Evolutionary conservation across 1,140 invertebrate species (phyloP).

Genomic region (Plutomurus gul): DNA sequence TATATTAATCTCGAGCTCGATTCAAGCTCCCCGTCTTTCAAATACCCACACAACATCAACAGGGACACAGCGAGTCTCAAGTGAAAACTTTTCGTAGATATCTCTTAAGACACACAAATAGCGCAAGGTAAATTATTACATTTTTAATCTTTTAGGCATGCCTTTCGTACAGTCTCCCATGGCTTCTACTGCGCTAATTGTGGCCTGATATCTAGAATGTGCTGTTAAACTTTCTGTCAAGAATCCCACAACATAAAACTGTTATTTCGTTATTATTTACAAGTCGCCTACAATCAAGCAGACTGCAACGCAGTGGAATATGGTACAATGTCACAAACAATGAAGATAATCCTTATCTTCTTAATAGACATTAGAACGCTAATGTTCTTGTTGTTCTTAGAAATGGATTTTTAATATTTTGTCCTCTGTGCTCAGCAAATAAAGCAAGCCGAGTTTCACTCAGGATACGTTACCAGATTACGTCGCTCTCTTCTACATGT

Average conservation of each 20-base stretch:
- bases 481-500: no score
- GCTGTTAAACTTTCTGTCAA: neutral
- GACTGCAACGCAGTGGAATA: neutral
- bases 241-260: neutral
- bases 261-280: neutral
- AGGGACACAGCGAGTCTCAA: no score
- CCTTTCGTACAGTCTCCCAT: neutral
- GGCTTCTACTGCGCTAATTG: neutral
- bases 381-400: no score
- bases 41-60: no score
- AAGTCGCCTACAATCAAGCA: neutral
- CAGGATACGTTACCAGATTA: no score
- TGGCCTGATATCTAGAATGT: neutral
- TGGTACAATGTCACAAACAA: neutral
- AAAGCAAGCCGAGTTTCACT: no score
- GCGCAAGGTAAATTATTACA: neutral
- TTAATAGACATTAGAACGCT: no score
- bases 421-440: no score
- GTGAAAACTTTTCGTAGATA: no score
- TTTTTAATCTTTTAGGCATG: no score
- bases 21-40: neutral
- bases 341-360: neutral
- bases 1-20: slow-evolving; percentile 1
- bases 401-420: no score
- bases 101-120: no score